phyloP scores from a whole-genome alignment of 2,113 vertebrate genomes.

The Cavia porcellus region DNA sequence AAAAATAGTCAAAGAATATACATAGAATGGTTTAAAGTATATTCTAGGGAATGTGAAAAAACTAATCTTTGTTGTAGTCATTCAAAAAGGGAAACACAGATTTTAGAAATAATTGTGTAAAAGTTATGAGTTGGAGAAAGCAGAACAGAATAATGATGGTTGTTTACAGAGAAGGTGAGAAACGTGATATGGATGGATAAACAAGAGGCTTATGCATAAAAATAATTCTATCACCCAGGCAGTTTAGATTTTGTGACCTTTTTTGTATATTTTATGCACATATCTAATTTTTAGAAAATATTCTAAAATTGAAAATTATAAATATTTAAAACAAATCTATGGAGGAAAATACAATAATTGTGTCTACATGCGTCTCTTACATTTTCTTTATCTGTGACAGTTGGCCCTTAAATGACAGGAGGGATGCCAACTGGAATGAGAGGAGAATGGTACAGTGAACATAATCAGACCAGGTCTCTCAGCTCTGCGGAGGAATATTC shows the following conservation, averaged over 20 bases:
- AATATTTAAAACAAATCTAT: neutral
- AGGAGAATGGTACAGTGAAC: neutral
- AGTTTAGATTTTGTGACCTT: neutral
- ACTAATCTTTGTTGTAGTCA: neutral
- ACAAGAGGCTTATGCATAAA: neutral
- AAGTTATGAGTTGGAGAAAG: neutral
- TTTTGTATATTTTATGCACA: neutral
- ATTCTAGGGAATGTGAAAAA: neutral
- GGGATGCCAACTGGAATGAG: neutral
- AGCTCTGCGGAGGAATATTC: neutral
- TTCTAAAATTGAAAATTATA: neutral
- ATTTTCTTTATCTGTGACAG: neutral
- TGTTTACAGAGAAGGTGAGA: neutral
- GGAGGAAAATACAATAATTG: neutral
- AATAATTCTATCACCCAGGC: too few relatives aligned
- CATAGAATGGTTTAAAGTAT: neutral
- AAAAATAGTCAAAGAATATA: neutral
- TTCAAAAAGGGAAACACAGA: neutral
- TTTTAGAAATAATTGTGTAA: neutral
- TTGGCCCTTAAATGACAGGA: neutral
- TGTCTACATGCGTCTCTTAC: neutral
- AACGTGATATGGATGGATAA: neutral
- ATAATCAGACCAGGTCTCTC: neutral
- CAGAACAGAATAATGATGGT: neutral
- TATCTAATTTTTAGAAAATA: neutral